A percentile compares a stretch with the other conserved stretches of the same genome.
phyloP scores from a whole-genome alignment of 2,888 invertebrate species.

The Drosophila paracracens region DNA sequence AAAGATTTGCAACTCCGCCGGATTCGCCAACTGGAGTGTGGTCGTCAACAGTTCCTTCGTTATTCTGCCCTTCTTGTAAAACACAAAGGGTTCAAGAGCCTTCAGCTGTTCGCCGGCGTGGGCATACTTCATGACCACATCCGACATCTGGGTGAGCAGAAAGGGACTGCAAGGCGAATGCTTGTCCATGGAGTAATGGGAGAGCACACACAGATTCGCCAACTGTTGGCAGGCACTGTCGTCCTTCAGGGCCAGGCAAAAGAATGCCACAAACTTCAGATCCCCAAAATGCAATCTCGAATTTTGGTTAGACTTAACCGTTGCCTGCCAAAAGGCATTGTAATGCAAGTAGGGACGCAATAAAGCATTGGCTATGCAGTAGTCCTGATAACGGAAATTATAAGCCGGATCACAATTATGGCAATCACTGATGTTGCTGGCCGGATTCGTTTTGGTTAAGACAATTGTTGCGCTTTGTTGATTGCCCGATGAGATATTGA shows the following conservation, averaged over 20 bases:
- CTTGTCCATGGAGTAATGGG: slow-evolving; percentile 86
- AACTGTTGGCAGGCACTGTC: slow-evolving; percentile 88
- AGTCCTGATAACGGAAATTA: slow-evolving; percentile 81
- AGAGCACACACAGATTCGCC: slow-evolving; percentile 89
- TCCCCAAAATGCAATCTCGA: slow-evolving; percentile 71
- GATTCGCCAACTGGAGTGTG: slow-evolving; percentile 56
- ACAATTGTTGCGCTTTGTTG: slow-evolving; percentile 56
- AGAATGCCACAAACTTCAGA: slow-evolving; percentile 83
- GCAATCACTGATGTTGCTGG: slow-evolving; percentile 61
- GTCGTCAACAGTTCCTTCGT: slow-evolving; percentile 67
- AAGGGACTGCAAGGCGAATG: slow-evolving; percentile 85
- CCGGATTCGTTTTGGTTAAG: slow-evolving; percentile 43
- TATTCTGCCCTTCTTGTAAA: slow-evolving; percentile 81
- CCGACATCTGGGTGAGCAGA: slow-evolving; percentile 82
- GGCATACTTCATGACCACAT: slow-evolving; percentile 80
- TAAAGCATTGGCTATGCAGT: slow-evolving; percentile 80
- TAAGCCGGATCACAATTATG: slow-evolving; percentile 75
- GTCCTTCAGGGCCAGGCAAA: slow-evolving; percentile 84
- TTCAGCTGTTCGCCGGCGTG: slow-evolving; percentile 76
- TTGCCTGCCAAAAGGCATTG: slow-evolving; percentile 78
- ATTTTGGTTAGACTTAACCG: slow-evolving; percentile 37
- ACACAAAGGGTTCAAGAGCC: slow-evolving; percentile 81
- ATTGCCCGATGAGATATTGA: slow-evolving; percentile 59
- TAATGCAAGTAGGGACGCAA: slow-evolving; percentile 81
- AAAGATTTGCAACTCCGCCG: slow-evolving; percentile 60